phyloP scores from a whole-genome alignment of 2,888 invertebrate species.

The Priocnemis perturbator region DNA sequence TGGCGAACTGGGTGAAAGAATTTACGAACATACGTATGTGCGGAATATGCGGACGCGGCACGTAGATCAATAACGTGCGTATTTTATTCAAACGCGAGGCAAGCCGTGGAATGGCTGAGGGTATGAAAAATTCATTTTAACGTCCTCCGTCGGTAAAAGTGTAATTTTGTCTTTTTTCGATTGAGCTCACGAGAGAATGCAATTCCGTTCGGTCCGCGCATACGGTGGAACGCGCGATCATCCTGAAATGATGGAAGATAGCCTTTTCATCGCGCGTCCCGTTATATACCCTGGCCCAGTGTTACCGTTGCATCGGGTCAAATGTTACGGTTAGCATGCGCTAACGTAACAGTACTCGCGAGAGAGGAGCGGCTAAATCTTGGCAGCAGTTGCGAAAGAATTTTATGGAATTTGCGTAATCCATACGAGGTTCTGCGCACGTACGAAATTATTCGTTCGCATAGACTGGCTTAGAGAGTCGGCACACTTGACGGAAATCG shows the following conservation, averaged over 20 bases:
- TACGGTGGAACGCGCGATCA: not conserved
- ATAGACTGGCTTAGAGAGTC: too few species aligned
- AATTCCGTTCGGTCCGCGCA: not conserved
- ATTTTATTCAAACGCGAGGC: too few species aligned
- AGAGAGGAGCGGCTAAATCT: conserved; percentile 29
- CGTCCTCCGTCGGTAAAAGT: too few species aligned
- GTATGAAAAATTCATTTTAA: too few species aligned
- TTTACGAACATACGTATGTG: too few species aligned
- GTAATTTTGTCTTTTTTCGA: too few species aligned
- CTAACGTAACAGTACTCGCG: conserved; percentile 15
- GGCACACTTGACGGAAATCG: too few species aligned
- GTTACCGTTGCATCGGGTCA: conserved; percentile 30
- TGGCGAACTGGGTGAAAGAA: too few species aligned
- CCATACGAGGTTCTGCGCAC: not conserved
- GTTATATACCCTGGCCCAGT: conserved; percentile 10
- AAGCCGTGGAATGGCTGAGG: too few species aligned
- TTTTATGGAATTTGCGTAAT: conserved; percentile 11
- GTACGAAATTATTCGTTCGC: not conserved
- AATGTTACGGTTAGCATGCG: conserved; percentile 5
- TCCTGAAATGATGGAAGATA: not conserved
- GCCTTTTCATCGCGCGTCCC: conserved; percentile 4
- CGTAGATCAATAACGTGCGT: too few species aligned
- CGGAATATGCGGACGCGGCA: too few species aligned
- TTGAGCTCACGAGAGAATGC: too few species aligned
- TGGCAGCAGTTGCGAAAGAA: conserved; percentile 33